Evolutionary conservation across 2,113 vertebrate species (phyloP), one percentile per base, ranked within the genome.

Genomic region (Dinomys branickii): DNA sequence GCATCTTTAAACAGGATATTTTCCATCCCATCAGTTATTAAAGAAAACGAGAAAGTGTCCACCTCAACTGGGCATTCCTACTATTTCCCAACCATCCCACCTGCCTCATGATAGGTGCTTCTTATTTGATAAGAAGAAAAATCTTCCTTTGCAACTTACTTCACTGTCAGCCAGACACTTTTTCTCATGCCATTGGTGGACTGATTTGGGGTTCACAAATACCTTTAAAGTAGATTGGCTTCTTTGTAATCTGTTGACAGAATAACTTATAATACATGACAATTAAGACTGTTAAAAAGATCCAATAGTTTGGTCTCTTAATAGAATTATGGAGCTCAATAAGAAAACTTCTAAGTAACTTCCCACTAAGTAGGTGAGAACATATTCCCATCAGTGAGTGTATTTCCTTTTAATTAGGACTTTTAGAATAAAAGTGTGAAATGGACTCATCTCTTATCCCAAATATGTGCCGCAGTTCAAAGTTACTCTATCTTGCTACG

Each of bases 1-100:
- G 35, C 78, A 86, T 1, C 94, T 73, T 82, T 90, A 83, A 83
- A 92, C 38, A 90, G 41, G 24, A 65, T 52, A n/a, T 71, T 88
- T 94, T 71, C 38, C 26, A 52, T 78, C 14, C 26, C n/a, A 78
- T 85, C 14, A 8, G 58, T 86, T 67, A 30, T 16, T 81, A 58
- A 91, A 90, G 80, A 84, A 87, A 94, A 88, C 0, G 41, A 69
- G 41, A 5, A 54, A 16, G 50, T 41, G 67, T 56, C 59, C 67
- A n/a, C 33, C 77, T 58, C 84, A 61, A 26, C 52, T 58, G 16
- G 7, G 82, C 4, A 4, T 22, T 3, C 26, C 41, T 41, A 7
- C 24, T 77, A 20, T 88, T 61, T 90, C 54, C 24, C 17, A 35
- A 7, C 1, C 47, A 6, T 44, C 14, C n/a, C 17, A 12, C 30